Base-by-base conservation (phyloP, 1,140 invertebrate species). In the Chlorops oryzae region DNA sequence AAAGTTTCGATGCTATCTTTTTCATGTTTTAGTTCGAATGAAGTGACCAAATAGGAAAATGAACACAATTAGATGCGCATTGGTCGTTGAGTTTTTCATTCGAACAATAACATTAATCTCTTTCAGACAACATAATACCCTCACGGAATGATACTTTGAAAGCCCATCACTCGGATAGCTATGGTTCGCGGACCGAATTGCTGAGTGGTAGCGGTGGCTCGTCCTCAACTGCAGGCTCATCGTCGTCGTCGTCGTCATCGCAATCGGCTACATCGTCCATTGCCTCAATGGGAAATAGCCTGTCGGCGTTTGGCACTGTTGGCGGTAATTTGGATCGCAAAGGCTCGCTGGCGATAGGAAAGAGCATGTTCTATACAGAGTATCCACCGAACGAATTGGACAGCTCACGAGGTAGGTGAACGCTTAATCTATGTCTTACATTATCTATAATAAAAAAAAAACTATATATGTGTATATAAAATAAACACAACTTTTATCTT, bases 321-420 rank as follows among this genome's bases (percentile, higher is more conserved):
- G 43, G 9, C 9, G 39, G 45, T 45, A 40, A 39, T 7, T 41
- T 55, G 5, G 58, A 60, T 41, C 44, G 63, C 34, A 72, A 72
- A 49, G 66, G 65, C 12, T 62, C 66, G 5, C 35, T 72, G 49
- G 69, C 70, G 57, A 70, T 71, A 61, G 69, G 70, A 34, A 71
- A 72, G 38, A 72, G 66, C 53, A 66, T 68, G 56, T 72, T 62
- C 53, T 68, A 69, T 21, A 71, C 70, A n/a, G 70, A 72, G 50
- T 52, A 62, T 55, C 70, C 70, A 67, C 66, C 69, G 51, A 72
- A 72, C 51, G 61, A 72, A 42, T 68, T 65, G 40, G 56, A 58
- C 32, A 52, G 57, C 37, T 54, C 59, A 47, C 38, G 43, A 35
- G 65, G 65, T 69, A 54, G 28, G 15, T 32, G 28, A 32, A 32